Evolutionary conservation across 2,888 invertebrate genomes (phyloP).

Genomic region (Cheilosia vernalis): DNA sequence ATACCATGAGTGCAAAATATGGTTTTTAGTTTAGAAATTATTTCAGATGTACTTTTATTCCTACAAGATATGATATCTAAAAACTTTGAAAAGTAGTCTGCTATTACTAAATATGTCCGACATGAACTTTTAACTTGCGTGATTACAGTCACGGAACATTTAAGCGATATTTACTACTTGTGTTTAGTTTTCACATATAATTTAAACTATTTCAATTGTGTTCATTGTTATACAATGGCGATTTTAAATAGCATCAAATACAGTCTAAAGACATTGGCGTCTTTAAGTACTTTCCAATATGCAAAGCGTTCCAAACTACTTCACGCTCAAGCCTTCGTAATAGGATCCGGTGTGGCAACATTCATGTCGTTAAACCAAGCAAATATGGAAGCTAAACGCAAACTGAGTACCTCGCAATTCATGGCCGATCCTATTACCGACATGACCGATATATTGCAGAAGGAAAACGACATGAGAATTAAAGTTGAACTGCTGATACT

Average conservation of each 20-base stretch:
- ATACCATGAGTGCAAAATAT: not conserved
- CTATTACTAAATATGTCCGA: no score
- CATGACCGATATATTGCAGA: slow-evolving; percentile 85
- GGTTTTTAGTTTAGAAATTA: not conserved
- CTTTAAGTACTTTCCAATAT: slow-evolving; percentile 79
- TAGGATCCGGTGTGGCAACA: slow-evolving; percentile 85
- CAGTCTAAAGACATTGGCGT: slow-evolving; percentile 77
- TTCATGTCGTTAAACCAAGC: slow-evolving; percentile 80
- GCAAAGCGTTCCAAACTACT: slow-evolving; percentile 75
- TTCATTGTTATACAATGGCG: slow-evolving; percentile 41
- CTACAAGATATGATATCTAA: no score
- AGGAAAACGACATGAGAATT: slow-evolving; percentile 90
- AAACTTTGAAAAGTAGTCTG: no score
- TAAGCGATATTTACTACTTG: not conserved
- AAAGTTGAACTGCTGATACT: slow-evolving; percentile 96
- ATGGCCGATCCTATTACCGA: slow-evolving; percentile 95
- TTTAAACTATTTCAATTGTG: slow-evolving; percentile 10
- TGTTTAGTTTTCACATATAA: no score
- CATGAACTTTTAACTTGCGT: not conserved
- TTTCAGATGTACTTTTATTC: no score
- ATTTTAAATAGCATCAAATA: slow-evolving; percentile 77
- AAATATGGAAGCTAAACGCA: slow-evolving; percentile 84
- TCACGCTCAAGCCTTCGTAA: slow-evolving; percentile 85
- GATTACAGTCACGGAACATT: not conserved
- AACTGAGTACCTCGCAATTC: slow-evolving; percentile 86